Evolutionary conservation across 1,140 invertebrate genomes (phyloP), one percentile per base, ranked within the genome.

Genomic region (Lordiphosa collinella): DNA sequence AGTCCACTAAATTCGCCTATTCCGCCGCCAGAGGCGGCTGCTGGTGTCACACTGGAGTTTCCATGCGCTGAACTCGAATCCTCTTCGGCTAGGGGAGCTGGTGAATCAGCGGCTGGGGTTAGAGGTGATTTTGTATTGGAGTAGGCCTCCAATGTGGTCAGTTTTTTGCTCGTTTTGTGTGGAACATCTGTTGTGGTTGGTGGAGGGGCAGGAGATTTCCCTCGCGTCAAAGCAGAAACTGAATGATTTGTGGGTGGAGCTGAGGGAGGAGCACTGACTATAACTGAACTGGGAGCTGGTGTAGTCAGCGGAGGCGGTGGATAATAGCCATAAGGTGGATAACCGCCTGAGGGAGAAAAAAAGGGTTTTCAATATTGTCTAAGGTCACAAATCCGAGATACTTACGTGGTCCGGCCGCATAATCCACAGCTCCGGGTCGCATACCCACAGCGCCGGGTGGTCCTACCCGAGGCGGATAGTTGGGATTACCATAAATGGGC

Each of bases 1-100:
- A 95, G 88, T n/a, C 94, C 94, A 34, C 93, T 93, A 80, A 95
- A 95, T 78, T 95, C 94, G 4, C 94, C 87, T 14, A 82, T 76
- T 11, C 52, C 66, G 0, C 67, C 53, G 1, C 62, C 68, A 1
- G 37, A 53, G 1, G 57, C 51, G 11, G 59, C 60, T 2, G 67
- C 36, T n/a, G 48, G 37, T 1, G 62, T 44, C 5, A 46, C 54
- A 32, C 61, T 35, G 8, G 66, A 55, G 16, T 25, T 67, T 16
- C 70, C 85, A 16, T 74, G 86, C 4, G 86, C 76, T 31, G 86
- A 86, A 29, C 76, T 68, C 0, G 79, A 86, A 43, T 86, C 86
- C 2, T 88, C 86, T 34, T 71, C 74, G 6, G 32, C 78, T 7
- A 71, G 51, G 16, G 48, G 13, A 1, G 62, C 64, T 32, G 59